Evolutionary conservation across 2,888 invertebrate species (phyloP).

Genomic region (Eretmocerus hayati): DNA sequence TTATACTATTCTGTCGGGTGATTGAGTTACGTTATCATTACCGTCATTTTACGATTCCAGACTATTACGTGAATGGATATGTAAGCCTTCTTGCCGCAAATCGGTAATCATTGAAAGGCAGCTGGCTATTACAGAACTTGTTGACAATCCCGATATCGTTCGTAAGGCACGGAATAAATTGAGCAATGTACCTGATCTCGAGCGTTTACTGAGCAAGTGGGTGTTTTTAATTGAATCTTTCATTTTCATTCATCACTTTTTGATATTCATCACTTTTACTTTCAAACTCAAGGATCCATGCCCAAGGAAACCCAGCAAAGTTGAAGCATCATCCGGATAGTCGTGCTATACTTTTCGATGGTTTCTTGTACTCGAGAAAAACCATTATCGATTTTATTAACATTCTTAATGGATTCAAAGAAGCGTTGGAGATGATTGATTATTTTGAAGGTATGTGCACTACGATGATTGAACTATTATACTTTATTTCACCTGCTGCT

Average conservation of each 20-base stretch:
- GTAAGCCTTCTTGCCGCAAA: slow-evolving; percentile 79
- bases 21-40: not conserved
- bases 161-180: slow-evolving; percentile 61
- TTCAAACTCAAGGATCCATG: slow-evolving; percentile 84
- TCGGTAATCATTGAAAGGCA: slow-evolving; percentile 71
- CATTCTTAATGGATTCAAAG: slow-evolving; percentile 75
- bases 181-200: slow-evolving; percentile 83
- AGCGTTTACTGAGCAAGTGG: slow-evolving; percentile 82
- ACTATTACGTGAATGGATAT: slow-evolving; percentile 86
- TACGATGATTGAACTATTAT: slow-evolving; percentile 8
- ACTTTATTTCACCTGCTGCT: too few species aligned
- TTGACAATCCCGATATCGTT: slow-evolving; percentile 57
- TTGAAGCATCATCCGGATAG: slow-evolving; percentile 83
- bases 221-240: slow-evolving; percentile 25
- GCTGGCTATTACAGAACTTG: slow-evolving; percentile 71
- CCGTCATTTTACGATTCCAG: slow-evolving; percentile 44
- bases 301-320: slow-evolving; percentile 72
- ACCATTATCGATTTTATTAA: slow-evolving; percentile 83
- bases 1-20: too few species aligned
- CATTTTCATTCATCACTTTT: too few species aligned
- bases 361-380: slow-evolving; percentile 77
- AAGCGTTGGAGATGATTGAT: slow-evolving; percentile 57
- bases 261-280: too few species aligned
- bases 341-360: slow-evolving; percentile 90
- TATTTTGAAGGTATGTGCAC: slow-evolving; percentile 51